Evolutionary conservation across 2,113 vertebrate genomes (phyloP).

Genomic region (Hemiscyllium ocellatum): DNA sequence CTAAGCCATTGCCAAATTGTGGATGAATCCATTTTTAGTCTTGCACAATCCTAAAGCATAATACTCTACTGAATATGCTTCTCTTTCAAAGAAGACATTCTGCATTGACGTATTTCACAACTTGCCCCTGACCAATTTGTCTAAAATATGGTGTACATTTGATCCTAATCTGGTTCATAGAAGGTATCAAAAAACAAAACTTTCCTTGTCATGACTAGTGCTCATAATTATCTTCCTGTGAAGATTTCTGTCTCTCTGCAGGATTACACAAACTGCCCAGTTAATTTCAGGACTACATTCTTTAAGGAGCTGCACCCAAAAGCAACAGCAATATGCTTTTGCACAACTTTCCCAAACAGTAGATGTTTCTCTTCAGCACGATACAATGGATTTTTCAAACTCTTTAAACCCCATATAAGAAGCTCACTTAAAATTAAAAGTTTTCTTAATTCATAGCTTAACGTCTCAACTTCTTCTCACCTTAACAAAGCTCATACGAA

Average conservation of each 20-base stretch:
- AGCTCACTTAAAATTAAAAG: neutral
- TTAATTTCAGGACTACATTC: neutral
- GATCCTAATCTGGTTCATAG: neutral
- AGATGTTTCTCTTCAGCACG: neutral
- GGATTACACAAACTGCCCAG: neutral
- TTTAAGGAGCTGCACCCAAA: neutral
- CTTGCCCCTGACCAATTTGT: neutral
- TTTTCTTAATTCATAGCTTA: neutral
- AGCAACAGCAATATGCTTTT: neutral
- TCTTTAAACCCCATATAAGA: neutral
- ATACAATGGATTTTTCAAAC: neutral
- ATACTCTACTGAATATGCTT: neutral
- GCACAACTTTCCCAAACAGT: neutral
- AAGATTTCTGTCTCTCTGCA: neutral
- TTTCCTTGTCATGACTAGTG: neutral
- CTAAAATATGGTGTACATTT: neutral
- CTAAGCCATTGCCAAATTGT: neutral
- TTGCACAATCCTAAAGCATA: no score
- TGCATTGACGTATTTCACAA: neutral
- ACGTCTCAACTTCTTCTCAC: slow-evolving; percentile 51
- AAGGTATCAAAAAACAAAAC: neutral
- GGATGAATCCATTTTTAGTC: neutral
- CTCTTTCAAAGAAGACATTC: neutral
- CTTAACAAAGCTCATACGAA: slow-evolving; percentile 98
- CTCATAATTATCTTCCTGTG: neutral